Percentiles rank a stretch among this genome's conserved stretches.
Conservation (phyloP, 2,888 invertebrate genomes). For the Spatulosminthurus flaviceps region DNA sequence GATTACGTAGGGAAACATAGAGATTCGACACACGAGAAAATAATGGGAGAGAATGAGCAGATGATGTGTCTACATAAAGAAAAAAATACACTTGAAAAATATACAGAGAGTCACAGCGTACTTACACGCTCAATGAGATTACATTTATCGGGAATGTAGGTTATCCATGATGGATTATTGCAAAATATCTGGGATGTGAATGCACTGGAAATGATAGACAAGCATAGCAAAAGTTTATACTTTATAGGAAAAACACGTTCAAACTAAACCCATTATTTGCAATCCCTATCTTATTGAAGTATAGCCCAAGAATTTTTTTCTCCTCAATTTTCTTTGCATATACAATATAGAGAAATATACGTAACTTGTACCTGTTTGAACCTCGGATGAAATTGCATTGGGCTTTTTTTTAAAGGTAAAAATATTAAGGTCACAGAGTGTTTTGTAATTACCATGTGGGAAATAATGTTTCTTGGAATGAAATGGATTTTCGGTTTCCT, state of each 20-base stretch:
- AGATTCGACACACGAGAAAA: no score
- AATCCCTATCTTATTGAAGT: background rate
- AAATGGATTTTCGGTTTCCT: constrained; percentile 1
- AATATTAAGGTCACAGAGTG: background rate
- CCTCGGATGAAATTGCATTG: no score
- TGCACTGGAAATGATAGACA: constrained; percentile 30
- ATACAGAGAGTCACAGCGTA: no score
- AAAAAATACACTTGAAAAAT: constrained; percentile 3
- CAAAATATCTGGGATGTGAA: constrained; percentile 39
- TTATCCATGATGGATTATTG: constrained; percentile 41
- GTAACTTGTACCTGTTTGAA: no score
- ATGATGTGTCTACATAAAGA: background rate
- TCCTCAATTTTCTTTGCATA: no score
- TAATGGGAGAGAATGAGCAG: background rate
- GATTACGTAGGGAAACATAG: no score
- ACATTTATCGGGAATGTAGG: constrained; percentile 38
- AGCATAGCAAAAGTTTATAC: constrained; percentile 23
- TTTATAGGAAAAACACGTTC: no score
- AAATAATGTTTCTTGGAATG: no score
- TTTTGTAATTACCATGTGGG: background rate
- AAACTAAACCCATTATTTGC: background rate
- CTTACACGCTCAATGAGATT: no score
- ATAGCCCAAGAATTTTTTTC: no score
- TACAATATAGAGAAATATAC: no score
- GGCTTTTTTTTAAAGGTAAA: no score